Base-by-base conservation (phyloP, 2,888 invertebrate species). In the Drosophila buzzatii region DNA sequence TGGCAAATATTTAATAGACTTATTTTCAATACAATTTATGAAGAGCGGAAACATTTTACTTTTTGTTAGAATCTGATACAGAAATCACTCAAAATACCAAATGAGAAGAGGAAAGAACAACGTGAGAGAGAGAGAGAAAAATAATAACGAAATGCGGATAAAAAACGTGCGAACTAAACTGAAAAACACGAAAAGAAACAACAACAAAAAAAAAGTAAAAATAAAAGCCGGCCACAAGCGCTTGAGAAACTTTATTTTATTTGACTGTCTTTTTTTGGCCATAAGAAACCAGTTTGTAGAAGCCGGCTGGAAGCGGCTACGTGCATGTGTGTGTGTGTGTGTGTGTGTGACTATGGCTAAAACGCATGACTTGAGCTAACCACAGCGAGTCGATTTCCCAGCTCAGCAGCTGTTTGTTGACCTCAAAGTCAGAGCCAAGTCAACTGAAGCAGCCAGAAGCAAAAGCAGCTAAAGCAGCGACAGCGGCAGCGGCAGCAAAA, bases 361-460 rank as follows among this genome's bases (percentile, higher is more conserved):
- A 81, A 85, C 89, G 89, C 89, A 85, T 84, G 88, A 90, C 80
- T 89, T 85, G 76, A 85, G 80, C 72, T 74, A 85, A 88, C 90
- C 83, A 88, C 90, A 89, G 35, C 65, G 45, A 64, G 55, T 76
- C 70, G 77, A 72, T 86, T 86, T 90, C 82, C 79, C 90, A 82
- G 73, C 68, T 62, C 65, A 65, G 76, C 92, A 93, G 93, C 93
- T 93, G 92, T 92, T 92, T 92, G 90, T 93, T 92, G 92, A 92
- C 92, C 92, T 93, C 92, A 92, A 91, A 92, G 88, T 85, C 76
- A 70, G 57, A 64, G 67, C 56, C 41, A 47, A 49, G 64, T 63
- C 61, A 45, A 37, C 31, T 45, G 35, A 23, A 31, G 35, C 47
- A 27, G 53, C 45, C 59, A 47, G 47, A 52, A 53, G 59, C 23